Evolutionary conservation across 2,113 vertebrate genomes (phyloP).

Genomic region (Onychostruthus taczanowskii): DNA sequence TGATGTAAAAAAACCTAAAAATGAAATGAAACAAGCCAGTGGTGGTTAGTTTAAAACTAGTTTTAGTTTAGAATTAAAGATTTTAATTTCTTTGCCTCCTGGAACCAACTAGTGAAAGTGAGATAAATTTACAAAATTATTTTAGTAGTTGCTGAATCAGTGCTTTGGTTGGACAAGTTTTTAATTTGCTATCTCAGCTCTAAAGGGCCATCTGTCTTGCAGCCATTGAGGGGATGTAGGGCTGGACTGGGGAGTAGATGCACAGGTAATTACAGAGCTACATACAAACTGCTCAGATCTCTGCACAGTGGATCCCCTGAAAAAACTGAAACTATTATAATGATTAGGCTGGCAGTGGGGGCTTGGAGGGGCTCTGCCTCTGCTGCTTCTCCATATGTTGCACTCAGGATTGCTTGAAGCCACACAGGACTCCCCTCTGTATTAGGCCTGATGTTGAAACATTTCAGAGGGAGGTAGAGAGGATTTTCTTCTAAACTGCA

Average conservation of each 20-base stretch:
- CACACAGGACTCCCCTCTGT: neutral
- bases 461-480: conserved; percentile 25
- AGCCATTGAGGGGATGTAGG: conserved; percentile 4
- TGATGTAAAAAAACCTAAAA: neutral
- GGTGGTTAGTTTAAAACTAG: neutral
- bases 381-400: conserved; percentile 49
- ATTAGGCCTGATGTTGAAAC: conserved; percentile 21
- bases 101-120: neutral
- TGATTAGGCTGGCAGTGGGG: conserved; percentile 25
- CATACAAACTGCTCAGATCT: conserved; percentile 11
- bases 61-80: neutral
- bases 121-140: neutral
- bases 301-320: conserved; percentile 44
- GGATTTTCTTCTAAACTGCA: conserved; percentile 29
- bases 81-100: neutral
- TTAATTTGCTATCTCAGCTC: conserved; percentile 20
- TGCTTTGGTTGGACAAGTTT: conserved; percentile 29
- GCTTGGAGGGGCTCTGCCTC: conserved; percentile 9
- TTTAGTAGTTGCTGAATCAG: conserved; percentile 34
- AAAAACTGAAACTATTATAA: conserved; percentile 25
- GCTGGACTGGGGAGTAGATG: conserved; percentile 11
- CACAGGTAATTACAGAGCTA: conserved; percentile 45
- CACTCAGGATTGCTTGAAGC: neutral
- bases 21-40: fast-evolving
- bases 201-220: conserved; percentile 45